Evolutionary conservation across 23 tunicate species (phyloP).

Genomic region (Halocynthia roretzi): DNA sequence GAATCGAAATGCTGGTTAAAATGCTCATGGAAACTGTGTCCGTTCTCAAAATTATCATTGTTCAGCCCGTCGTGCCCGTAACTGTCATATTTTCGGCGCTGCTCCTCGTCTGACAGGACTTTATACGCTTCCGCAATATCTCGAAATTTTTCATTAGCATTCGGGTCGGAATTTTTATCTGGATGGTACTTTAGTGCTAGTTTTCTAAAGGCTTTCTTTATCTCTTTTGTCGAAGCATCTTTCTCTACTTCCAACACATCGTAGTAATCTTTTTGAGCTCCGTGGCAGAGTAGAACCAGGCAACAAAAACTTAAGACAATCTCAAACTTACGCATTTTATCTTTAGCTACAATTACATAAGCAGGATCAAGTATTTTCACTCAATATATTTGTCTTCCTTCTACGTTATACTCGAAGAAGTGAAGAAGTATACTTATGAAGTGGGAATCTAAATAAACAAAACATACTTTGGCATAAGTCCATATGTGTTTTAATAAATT

Average conservation of each 20-base stretch:
- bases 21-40: slow-evolving; percentile 44
- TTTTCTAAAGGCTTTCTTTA: slow-evolving; percentile 84
- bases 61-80: slow-evolving; percentile 74
- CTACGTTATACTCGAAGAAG: too few relatives aligned
- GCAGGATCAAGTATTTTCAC: too few relatives aligned
- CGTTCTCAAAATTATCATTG: slow-evolving; percentile 18
- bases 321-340: too few relatives aligned
- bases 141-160: slow-evolving; percentile 88
- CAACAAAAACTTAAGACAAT: too few relatives aligned
- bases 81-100: slow-evolving; percentile 63
- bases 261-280: slow-evolving; percentile 53
- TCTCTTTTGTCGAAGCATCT: slow-evolving; percentile 72
- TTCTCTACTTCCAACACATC: slow-evolving; percentile 58
- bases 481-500: too few relatives aligned
- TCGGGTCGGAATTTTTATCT: slow-evolving; percentile 82
- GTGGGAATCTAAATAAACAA: too few relatives aligned
- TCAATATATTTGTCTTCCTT: too few relatives aligned
- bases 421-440: too few relatives aligned
- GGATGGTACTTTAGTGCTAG: slow-evolving; percentile 92
- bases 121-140: slow-evolving; percentile 93
- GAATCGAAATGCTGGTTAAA: slow-evolving; percentile 45
- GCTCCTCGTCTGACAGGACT: slow-evolving; percentile 58
- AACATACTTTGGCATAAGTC: too few relatives aligned
- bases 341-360: too few relatives aligned
- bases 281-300: neutral